Evolutionary conservation across 2,113 vertebrate species (phyloP).

Genomic region (Colinus virginianus): DNA sequence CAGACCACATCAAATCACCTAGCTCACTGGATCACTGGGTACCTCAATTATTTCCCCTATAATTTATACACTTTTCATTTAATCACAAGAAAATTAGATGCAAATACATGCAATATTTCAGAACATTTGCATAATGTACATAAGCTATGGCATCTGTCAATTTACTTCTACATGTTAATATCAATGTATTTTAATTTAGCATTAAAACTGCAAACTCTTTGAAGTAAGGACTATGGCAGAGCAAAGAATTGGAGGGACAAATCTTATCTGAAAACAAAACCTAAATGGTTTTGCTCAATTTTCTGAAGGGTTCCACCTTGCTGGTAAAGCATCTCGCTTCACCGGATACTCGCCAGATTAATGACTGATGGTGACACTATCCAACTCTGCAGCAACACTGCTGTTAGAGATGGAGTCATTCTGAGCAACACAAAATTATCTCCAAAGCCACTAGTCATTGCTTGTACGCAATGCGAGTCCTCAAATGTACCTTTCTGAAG

Average conservation of each 20-base stretch:
- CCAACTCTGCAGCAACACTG: neutral
- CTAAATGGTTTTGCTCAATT: constrained; percentile 28
- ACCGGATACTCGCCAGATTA: neutral
- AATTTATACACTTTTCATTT: constrained; percentile 26
- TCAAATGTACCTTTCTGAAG: neutral
- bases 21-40: neutral
- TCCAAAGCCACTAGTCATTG: neutral
- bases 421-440: constrained; percentile 19
- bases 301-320: constrained; percentile 17
- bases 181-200: constrained; percentile 46
- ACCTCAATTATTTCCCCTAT: constrained; percentile 1
- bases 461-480: neutral
- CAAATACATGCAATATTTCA: constrained; percentile 53
- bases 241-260: neutral
- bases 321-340: constrained; percentile 3
- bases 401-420: neutral
- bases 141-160: constrained; percentile 70
- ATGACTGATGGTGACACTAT: neutral
- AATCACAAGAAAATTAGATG: constrained; percentile 59
- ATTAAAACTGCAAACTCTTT: constrained; percentile 42
- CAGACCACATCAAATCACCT: neutral
- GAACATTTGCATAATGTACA: constrained; percentile 68
- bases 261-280: constrained; percentile 19
- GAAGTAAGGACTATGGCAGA: constrained; percentile 4
- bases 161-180: constrained; percentile 71